Evolutionary conservation across 1,140 invertebrate genomes (phyloP).

Genomic region (Zaprionus ghesquierei): DNA sequence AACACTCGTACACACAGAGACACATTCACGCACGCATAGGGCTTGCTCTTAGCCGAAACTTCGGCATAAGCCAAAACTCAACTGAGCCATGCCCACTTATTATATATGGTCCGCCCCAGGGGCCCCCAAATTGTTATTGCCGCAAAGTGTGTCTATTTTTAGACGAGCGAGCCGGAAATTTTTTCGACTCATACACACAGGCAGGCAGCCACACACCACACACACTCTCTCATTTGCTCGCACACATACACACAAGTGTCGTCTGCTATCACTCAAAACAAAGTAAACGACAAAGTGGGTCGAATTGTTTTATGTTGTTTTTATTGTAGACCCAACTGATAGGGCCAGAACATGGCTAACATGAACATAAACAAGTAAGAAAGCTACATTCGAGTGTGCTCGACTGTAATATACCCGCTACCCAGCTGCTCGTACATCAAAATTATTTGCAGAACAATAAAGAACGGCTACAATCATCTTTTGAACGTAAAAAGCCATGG

Average conservation of each 20-base stretch:
- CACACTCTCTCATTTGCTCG: too few species aligned
- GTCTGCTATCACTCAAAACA: constrained; percentile 70
- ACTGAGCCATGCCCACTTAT: constrained; percentile 45
- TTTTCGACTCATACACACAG: constrained; percentile 47
- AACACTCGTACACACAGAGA: not conserved
- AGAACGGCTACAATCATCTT: too few species aligned
- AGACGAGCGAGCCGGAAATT: constrained; percentile 76
- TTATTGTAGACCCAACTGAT: not conserved
- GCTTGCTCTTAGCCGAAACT: constrained; percentile 22
- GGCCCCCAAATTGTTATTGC: constrained; percentile 41
- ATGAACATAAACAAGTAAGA: not conserved
- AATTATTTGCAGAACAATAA: too few species aligned
- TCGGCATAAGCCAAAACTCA: constrained; percentile 41
- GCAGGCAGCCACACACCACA: constrained; percentile 21
- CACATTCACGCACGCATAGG: not conserved
- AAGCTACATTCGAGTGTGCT: too few species aligned
- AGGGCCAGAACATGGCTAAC: not conserved
- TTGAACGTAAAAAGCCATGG: too few species aligned
- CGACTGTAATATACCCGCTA: too few species aligned
- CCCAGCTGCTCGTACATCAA: too few species aligned
- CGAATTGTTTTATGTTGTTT: constrained; percentile 23
- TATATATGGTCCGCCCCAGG: constrained; percentile 39
- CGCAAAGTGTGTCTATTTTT: constrained; percentile 68
- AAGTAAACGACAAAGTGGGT: constrained; percentile 46
- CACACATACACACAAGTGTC: constrained; percentile 8